These are phyloP conservation scores for Andrena cerasifolii DNA, from an alignment of 1,140 invertebrate species.

Conservation along the genomic window DNA sequence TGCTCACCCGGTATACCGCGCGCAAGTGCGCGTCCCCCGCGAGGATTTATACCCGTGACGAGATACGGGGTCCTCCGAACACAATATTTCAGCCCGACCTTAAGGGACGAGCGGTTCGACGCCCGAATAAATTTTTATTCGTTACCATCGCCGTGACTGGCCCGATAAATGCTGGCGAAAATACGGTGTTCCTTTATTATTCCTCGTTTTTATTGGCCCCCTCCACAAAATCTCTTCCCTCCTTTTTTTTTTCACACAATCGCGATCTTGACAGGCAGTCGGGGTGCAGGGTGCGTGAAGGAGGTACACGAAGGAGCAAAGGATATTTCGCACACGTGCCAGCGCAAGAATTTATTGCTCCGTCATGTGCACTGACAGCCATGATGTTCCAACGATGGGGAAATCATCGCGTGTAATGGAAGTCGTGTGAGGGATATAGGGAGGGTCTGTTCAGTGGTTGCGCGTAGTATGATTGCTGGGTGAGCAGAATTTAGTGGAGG, in stretches of 20 bases:
- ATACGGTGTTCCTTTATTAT: not conserved
- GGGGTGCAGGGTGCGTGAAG: no score
- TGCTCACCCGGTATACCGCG: conserved; percentile 10
- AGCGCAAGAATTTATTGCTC: not conserved
- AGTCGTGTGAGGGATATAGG: not conserved
- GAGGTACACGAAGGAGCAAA: not conserved
- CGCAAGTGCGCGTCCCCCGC: not conserved
- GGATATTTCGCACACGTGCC: conserved; percentile 1
- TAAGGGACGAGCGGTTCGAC: conserved; percentile 7
- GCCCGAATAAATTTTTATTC: conserved; percentile 24
- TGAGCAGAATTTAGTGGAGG: no score
- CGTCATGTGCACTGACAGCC: not conserved
- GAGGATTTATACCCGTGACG: conserved; percentile 16
- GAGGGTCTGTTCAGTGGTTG: not conserved
- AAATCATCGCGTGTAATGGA: not conserved
- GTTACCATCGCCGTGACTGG: not conserved
- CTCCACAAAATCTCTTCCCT: not conserved
- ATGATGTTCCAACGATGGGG: not conserved
- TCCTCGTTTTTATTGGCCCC: not conserved
- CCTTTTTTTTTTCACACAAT: no score
- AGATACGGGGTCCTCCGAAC: conserved; percentile 10
- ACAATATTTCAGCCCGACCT: conserved; percentile 9
- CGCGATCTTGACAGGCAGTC: no score
- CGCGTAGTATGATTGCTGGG: no score
- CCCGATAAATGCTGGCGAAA: not conserved